A percentile compares a stretch with the other conserved stretches of the same genome.
Conservation (phyloP, 2,113 vertebrate species). For the Eretmodus cyanostictus region DNA sequence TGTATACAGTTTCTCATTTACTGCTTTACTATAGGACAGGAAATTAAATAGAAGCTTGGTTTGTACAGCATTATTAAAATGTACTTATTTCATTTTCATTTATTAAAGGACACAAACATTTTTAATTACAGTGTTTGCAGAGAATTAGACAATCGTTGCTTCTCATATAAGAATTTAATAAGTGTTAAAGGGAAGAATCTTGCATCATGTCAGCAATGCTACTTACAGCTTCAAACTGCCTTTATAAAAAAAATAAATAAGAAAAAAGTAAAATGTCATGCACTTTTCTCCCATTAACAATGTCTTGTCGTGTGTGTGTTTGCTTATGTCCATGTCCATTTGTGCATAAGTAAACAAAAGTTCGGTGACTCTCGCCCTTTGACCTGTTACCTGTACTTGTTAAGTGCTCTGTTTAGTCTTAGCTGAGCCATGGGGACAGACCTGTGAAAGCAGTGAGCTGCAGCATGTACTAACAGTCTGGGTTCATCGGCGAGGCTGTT, state of each 20-base stretch:
- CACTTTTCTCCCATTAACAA: neutral
- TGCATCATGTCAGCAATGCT: neutral
- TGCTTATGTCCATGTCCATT: slow-evolving; percentile 28
- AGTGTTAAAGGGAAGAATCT: neutral
- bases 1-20: neutral
- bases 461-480: slow-evolving; percentile 47
- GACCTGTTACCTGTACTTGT: slow-evolving; percentile 51
- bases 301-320: neutral
- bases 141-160: neutral
- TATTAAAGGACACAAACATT: neutral
- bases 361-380: slow-evolving; percentile 27
- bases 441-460: slow-evolving; percentile 55
- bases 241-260: neutral
- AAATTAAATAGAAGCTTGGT: neutral
- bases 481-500: slow-evolving; percentile 63
- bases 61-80: neutral
- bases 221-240: neutral
- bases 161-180: neutral
- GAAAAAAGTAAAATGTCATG: neutral
- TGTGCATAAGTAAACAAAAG: slow-evolving; percentile 37
- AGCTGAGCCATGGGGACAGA: slow-evolving; percentile 37
- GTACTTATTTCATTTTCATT: neutral
- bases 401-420: slow-evolving; percentile 63
- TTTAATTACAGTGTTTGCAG: neutral
- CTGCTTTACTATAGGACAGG: neutral